Evolutionary conservation across 2,888 invertebrate species (phyloP).

Genomic region (Cantharis rufa): DNA sequence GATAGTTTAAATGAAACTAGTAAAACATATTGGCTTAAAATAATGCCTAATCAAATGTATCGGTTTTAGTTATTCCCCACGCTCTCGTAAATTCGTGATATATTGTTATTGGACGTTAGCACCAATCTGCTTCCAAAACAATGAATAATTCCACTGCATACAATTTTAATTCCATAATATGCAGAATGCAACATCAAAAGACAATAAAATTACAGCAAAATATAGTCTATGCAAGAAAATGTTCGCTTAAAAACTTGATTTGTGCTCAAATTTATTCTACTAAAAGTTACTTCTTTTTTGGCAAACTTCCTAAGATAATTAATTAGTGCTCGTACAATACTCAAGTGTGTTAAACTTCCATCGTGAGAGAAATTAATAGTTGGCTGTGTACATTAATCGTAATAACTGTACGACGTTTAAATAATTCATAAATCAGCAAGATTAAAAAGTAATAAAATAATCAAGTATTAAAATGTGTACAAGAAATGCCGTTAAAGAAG

Average conservation of each 20-base stretch:
- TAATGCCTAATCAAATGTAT: slow-evolving; percentile 12
- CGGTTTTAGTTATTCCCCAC: slow-evolving; percentile 7
- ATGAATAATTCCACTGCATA: slow-evolving; percentile 2
- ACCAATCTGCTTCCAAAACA: slow-evolving; percentile 9
- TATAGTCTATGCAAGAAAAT: background rate
- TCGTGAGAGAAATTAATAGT: background rate
- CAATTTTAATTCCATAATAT: background rate
- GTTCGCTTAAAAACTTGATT: background rate
- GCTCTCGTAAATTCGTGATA: slow-evolving; percentile 10
- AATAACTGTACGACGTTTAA: background rate
- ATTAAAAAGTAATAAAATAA: background rate
- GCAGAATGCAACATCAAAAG: background rate
- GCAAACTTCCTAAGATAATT: slow-evolving; percentile 2
- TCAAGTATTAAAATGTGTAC: background rate
- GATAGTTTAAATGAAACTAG: background rate
- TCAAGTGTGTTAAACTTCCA: background rate
- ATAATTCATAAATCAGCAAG: background rate
- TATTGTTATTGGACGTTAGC: slow-evolving; percentile 13
- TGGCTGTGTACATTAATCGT: background rate
- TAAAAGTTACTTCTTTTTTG: background rate
- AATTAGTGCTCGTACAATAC: background rate
- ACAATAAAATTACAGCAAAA: background rate
- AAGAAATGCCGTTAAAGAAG: background rate
- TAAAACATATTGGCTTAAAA: background rate
- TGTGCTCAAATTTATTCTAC: background rate